Evolutionary conservation across 1,140 invertebrate species (phyloP), one percentile per base, ranked within the genome.

Genomic region (Apis dorsata): DNA sequence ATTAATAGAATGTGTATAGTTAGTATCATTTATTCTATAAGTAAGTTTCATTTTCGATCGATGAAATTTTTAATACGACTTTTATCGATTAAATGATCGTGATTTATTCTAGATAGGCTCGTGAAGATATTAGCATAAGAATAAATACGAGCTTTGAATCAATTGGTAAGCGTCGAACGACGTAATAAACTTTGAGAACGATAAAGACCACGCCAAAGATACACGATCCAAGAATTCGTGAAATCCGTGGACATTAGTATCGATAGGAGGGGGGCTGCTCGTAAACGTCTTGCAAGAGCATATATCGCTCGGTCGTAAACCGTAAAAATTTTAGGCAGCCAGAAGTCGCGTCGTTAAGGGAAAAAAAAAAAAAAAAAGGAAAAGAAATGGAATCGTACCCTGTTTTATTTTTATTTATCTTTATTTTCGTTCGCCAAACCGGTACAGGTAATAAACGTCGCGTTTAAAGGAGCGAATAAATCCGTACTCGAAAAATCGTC

Each of bases 361-460:
- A 4, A 28, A 28, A 28, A 34, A 34, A 2, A 34, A 34, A 3
- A 2, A 34, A 78, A 44, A 44, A 7, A 7, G 34, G 34, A 78
- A 19, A 62, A 34, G 73, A 72, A 87, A 86, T 34, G 34, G 34
- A 34, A 34, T 34, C 34, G 34, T n/a, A 75, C 44, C 49, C 68
- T 71, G 63, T 62, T 86, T 79, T 79, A 70, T 62, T 86, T 79
- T 62, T 44, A 83, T 86, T 79, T 79, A 70, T 62, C 83, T 79
- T 62, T 44, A 83, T 86, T 83, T 65, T 28, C 74, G 66, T 53
- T 17, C 11, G 51, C 24, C 44, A 77, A 2, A 2, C 19, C 63
- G n/a, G 34, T 71, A 55, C 70, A 76, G 75, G 68, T 86, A 87
- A 87, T 87, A 86, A 87, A 86, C 76, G 76, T 83, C 49, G 24